These are phyloP conservation scores for Diachrysia chrysitis DNA, from an alignment of 2,888 invertebrate species.

Conservation along the genomic window DNA sequence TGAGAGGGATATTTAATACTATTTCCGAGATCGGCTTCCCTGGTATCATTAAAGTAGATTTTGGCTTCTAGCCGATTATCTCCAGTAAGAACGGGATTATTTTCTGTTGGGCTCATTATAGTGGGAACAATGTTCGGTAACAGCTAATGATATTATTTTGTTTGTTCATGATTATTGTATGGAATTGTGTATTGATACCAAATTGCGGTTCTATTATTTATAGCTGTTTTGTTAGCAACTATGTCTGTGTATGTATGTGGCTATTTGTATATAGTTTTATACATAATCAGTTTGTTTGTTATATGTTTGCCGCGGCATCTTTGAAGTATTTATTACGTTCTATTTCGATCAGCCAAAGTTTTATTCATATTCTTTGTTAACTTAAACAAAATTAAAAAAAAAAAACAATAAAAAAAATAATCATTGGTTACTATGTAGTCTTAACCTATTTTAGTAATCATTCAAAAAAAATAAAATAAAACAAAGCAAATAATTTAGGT, in stretches of 20 bases:
- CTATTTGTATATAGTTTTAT: not conserved
- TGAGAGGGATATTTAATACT: slow-evolving; percentile 42
- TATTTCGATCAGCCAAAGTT: no score
- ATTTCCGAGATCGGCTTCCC: slow-evolving; percentile 35
- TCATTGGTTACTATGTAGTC: no score
- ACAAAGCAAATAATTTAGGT: no score
- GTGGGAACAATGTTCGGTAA: slow-evolving; percentile 42
- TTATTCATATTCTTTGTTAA: no score
- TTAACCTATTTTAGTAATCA: no score
- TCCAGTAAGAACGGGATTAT: slow-evolving; percentile 17
- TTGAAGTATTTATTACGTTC: no score
- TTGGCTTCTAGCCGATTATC: slow-evolving; percentile 41
- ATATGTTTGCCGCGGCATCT: no score
- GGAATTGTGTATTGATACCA: slow-evolving; percentile 28
- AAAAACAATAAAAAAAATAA: no score
- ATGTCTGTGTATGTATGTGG: not conserved
- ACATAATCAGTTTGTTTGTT: not conserved
- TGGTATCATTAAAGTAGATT: slow-evolving; percentile 40
- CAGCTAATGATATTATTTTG: slow-evolving; percentile 41
- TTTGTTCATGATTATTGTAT: slow-evolving; percentile 34
- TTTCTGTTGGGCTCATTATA: slow-evolving; percentile 35
- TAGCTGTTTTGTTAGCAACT: slow-evolving; percentile 15
- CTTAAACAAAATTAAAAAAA: no score
- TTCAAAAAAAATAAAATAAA: no score
- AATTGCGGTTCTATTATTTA: slow-evolving; percentile 17